Base-by-base conservation (phyloP, 2,797 vertebrate species). In the Podarcis lilfordi region DNA sequence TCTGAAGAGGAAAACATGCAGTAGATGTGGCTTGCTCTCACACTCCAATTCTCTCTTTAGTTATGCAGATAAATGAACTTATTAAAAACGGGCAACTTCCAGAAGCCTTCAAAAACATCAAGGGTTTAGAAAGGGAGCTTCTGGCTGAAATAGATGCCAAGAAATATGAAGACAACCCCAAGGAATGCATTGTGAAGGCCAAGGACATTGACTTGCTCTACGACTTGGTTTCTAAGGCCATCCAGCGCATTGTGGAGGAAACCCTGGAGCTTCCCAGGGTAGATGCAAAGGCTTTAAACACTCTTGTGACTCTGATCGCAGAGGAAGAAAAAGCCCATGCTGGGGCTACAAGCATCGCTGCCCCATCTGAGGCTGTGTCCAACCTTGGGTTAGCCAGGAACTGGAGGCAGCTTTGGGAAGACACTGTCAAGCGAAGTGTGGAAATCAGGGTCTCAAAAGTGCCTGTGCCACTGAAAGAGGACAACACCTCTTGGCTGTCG, bases 121-220 rank as follows among this genome's bases (percentile, higher is more conserved):
- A 94, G 27, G 90, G 95, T 71, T 86, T 98, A 96, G 97, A 98
- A 83, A 93, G 79, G 27, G 96, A 96, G 93, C 96, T 97, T 43
- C 94, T 97, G 75, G 91, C 91, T 35, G 97, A 98, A 66, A 64
- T 6, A 64, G 68, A 95, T 29, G 88, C 85, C 0, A 86, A 88
- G 15, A 94, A 91, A 40, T 89, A 94, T 17, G 90, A 94, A 1
- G 81, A 93, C 45, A 96, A 96, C 0, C 84, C 96, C 17, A 93
- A 96, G 29, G 97, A 97, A 82, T 93, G 97, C 40, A 92, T 87
- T 21, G 96, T 96, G 66, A 98, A 97, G 88, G 97, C 97, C 91
- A 98, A 96, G 93, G 98, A 99, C 19, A 90, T 99, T 79, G 96
- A 92, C 92, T 95, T 98, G 71, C 98, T 98, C 29, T 98, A 98